Base-by-base conservation (phyloP, 1,140 invertebrate genomes). In the Oncopodura yosiiana region DNA sequence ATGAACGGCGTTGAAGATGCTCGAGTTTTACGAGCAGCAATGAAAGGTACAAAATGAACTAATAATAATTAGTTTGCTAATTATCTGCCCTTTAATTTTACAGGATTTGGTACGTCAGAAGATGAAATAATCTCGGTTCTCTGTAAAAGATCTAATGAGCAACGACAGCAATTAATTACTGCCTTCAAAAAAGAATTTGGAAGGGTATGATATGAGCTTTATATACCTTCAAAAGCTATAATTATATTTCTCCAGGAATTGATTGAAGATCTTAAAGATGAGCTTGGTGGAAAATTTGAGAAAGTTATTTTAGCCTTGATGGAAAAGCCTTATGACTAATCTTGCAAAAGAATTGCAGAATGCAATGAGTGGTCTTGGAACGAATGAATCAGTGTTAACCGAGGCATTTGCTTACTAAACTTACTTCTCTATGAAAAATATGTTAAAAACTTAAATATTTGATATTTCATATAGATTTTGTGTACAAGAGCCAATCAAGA, bases 101-200 rank as follows among this genome's bases (percentile, higher is more conserved):
- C 87, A 71, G 86, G 73, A 23, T 81, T 83, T 58, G 83, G 87
- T 18, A 89, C 87, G 2, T 80, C 87, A 65, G 85, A 87, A 68
- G 74, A 82, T 63, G 73, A 78, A 9, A 82, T 87, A 49, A 86
- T 86, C 43, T 78, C 84, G 49, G 75, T 86, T n/a, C 68, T 87
- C 3, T 77, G 78, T 1, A 70, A 76, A 19, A 71, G 84, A 29
- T 77, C 78, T 19, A 83, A 81, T 65, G 64, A 62, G 0, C 84
- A 87, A 66, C 71, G 86, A 6, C 79, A 81, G 63, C 70, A 81
- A 49, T 83, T 88, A 32, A 69, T 75, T 3, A 68, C 75, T 16
- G 74, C 74, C 2, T 90, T 84, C 66, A 81, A 82, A 44, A 72
- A 75, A 24, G 82, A 84, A 70, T 86, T 50, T 12, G 49, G 49